Percentiles rank a stretch among this genome's conserved stretches.
phyloP scores from a whole-genome alignment of 2,888 invertebrate genomes.

The Melanotus villosus region DNA sequence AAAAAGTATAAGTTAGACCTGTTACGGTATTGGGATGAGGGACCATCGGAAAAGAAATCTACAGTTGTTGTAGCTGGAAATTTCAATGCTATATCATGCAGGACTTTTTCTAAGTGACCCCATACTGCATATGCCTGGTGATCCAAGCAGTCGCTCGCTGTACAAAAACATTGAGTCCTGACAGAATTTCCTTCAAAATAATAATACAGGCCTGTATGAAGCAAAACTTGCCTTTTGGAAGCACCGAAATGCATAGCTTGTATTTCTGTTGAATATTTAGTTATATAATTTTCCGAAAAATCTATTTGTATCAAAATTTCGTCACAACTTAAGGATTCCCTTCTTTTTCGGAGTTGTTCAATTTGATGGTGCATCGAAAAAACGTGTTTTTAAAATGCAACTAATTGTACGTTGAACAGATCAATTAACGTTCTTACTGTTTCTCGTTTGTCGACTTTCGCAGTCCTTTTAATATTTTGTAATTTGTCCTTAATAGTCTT shows the following conservation, averaged over 20 bases:
- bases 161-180: neutral
- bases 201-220: neutral
- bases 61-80: neutral
- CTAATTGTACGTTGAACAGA: neutral
- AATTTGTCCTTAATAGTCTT: neutral
- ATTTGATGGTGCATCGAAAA: neutral
- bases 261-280: neutral
- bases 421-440: neutral
- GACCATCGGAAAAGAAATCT: neutral
- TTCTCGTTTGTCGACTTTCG: neutral
- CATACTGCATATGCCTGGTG: neutral
- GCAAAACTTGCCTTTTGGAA: neutral
- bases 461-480: neutral
- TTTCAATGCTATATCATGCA: neutral
- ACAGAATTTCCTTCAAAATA: too few relatives aligned
- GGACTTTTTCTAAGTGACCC: neutral
- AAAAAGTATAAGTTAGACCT: neutral
- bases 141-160: neutral
- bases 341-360: neutral
- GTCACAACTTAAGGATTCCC: too few relatives aligned
- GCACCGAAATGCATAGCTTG: neutral
- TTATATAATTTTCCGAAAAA: slow-evolving; percentile 8
- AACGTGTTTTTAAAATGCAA: neutral
- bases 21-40: neutral
- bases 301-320: neutral